Evolutionary conservation across 2,797 vertebrate genomes (phyloP).

Genomic region (Harpagifer antarcticus): DNA sequence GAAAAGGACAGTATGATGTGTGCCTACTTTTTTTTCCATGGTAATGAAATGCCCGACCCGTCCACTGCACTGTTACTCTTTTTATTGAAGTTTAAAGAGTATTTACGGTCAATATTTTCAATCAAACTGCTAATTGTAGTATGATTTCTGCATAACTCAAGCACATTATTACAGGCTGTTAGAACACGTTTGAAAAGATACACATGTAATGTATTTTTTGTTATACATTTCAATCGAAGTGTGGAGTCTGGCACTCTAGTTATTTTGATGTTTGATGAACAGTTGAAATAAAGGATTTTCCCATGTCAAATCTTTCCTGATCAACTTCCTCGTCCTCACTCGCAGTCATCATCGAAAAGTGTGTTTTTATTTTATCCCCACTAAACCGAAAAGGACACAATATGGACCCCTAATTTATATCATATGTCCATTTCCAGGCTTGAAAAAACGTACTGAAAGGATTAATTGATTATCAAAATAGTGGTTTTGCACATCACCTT

Average conservation of each 20-base stretch:
- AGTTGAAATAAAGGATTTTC: background rate
- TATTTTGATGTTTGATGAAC: background rate
- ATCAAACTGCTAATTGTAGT: background rate
- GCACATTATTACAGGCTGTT: background rate
- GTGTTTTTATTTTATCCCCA: background rate
- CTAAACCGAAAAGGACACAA: background rate
- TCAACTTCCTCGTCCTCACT: background rate
- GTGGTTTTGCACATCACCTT: too few relatives aligned
- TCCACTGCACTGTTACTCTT: background rate
- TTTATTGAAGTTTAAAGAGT: background rate
- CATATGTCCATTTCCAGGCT: background rate
- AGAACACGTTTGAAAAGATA: background rate
- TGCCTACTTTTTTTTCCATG: conserved; percentile 13
- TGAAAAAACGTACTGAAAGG: too few relatives aligned
- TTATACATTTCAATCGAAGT: conserved; percentile 21
- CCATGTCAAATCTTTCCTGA: background rate
- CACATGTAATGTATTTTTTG: conserved; percentile 27
- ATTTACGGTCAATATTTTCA: conserved; percentile 3
- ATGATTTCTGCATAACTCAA: background rate
- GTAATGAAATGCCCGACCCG: conserved; percentile 1
- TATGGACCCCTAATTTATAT: background rate
- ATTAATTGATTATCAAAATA: too few relatives aligned
- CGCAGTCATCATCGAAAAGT: background rate
- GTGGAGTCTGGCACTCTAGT: conserved; percentile 4
- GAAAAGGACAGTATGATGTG: background rate